Conservation (phyloP, 2,113 vertebrate genomes). For the Oostethus manadensis region DNA sequence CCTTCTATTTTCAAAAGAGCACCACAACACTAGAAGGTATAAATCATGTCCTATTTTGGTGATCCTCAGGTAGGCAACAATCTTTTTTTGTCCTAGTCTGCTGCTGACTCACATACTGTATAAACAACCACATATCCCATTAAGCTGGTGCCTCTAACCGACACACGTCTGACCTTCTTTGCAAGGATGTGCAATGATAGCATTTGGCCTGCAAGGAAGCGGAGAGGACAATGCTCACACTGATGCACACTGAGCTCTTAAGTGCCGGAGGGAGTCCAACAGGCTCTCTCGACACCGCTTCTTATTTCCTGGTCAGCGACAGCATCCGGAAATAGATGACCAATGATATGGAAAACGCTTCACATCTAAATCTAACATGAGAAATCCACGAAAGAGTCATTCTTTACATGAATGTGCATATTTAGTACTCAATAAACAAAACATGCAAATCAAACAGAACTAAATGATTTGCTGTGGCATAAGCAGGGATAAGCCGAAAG, state of each 20-base stretch:
- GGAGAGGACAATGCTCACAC: not conserved
- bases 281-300: not conserved
- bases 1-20: not conserved
- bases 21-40: conserved; percentile 8
- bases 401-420: not conserved
- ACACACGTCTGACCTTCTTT: too few species aligned
- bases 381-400: not conserved
- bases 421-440: too few species aligned
- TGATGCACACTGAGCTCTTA: conserved; percentile 11
- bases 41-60: conserved; percentile 25
- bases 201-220: too few species aligned
- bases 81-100: not conserved
- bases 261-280: conserved; percentile 3
- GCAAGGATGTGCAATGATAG: too few species aligned
- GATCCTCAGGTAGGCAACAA: conserved; percentile 8
- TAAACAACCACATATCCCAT: conserved; percentile 4
- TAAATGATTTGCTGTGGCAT: too few species aligned
- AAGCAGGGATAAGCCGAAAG: too few species aligned
- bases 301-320: conserved; percentile 27
- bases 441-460: too few species aligned
- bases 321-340: conserved; percentile 30
- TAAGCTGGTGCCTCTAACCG: conserved; percentile 21
- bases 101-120: conserved; percentile 11
- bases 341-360: conserved; percentile 31
- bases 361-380: not conserved